Conservation (phyloP, 1,140 invertebrate genomes). For the Myzus persicae region DNA sequence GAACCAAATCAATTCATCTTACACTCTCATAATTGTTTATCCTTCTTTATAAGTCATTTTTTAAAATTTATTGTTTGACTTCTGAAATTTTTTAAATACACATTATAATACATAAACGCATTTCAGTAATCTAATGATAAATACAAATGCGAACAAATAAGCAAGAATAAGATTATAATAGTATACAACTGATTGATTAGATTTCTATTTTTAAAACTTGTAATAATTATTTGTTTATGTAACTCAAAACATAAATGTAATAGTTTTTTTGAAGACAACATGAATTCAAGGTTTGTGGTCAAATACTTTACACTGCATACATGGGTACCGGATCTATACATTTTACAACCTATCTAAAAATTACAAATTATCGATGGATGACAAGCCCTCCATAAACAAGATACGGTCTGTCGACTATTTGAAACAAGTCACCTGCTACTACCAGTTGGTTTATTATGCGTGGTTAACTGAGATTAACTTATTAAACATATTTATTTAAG, state of each 20-base stretch:
- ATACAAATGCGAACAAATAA: background rate
- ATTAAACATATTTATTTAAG: background rate
- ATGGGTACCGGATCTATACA: slow-evolving; percentile 10
- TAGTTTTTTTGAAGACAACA: background rate
- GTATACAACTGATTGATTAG: background rate
- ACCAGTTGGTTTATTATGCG: background rate
- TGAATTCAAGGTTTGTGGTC: slow-evolving; percentile 29
- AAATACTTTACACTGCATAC: background rate
- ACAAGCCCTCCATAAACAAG: slow-evolving; percentile 33
- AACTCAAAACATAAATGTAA: background rate
- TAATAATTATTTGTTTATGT: background rate
- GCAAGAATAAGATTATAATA: background rate
- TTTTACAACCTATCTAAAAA: slow-evolving; percentile 5
- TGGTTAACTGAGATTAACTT: background rate
- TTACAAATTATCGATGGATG: slow-evolving; percentile 45
- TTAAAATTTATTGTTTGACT: background rate
- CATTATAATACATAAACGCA: background rate
- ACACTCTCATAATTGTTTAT: background rate
- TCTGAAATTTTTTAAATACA: background rate
- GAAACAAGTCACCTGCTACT: background rate
- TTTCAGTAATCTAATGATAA: background rate
- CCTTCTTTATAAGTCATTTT: background rate
- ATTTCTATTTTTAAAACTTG: background rate
- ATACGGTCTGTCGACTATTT: slow-evolving; percentile 24
- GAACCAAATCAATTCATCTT: background rate